Evolutionary conservation across 2,888 invertebrate genomes (phyloP).

Genomic region (Hirtodrosophila histrioides): DNA sequence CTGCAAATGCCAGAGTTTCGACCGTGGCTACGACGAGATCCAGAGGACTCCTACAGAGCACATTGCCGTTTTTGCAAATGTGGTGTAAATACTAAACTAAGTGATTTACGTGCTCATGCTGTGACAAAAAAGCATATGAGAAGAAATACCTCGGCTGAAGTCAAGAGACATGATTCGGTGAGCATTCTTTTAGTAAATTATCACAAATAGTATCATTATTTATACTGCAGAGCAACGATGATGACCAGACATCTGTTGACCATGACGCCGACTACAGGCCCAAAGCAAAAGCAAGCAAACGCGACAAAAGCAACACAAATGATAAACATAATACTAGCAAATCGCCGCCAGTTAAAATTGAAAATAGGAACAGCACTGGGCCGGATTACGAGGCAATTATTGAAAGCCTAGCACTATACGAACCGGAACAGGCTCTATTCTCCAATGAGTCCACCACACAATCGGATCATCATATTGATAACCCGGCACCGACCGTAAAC

Average conservation of each 20-base stretch:
- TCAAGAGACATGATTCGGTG: slow-evolving; percentile 34
- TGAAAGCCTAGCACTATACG: slow-evolving; percentile 63
- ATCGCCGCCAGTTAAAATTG: slow-evolving; percentile 17
- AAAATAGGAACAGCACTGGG: slow-evolving; percentile 18
- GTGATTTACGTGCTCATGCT: slow-evolving; percentile 66
- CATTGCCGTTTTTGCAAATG: slow-evolving; percentile 65
- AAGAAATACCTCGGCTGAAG: slow-evolving; percentile 9
- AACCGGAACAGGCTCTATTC: slow-evolving; percentile 62
- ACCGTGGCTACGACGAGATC: slow-evolving; percentile 59
- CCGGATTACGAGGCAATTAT: slow-evolving; percentile 64
- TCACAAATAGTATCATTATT: neutral
- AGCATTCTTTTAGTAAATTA: slow-evolving; percentile 1
- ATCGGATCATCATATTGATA: slow-evolving; percentile 20
- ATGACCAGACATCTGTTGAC: slow-evolving; percentile 13
- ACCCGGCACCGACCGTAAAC: neutral
- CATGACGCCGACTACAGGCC: slow-evolving; percentile 13
- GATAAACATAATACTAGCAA: slow-evolving; percentile 2
- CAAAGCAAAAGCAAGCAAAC: slow-evolving; percentile 14
- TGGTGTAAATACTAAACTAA: slow-evolving; percentile 65
- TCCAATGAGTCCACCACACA: slow-evolving; percentile 36
- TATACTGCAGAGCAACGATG: slow-evolving; percentile 28
- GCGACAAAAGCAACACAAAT: slow-evolving; percentile 9
- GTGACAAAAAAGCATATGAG: slow-evolving; percentile 62
- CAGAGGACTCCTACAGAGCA: slow-evolving; percentile 68
- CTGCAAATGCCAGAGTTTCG: slow-evolving; percentile 66